Base-by-base conservation (phyloP, 2,113 vertebrate species). In the Acanthisitta chloris region DNA sequence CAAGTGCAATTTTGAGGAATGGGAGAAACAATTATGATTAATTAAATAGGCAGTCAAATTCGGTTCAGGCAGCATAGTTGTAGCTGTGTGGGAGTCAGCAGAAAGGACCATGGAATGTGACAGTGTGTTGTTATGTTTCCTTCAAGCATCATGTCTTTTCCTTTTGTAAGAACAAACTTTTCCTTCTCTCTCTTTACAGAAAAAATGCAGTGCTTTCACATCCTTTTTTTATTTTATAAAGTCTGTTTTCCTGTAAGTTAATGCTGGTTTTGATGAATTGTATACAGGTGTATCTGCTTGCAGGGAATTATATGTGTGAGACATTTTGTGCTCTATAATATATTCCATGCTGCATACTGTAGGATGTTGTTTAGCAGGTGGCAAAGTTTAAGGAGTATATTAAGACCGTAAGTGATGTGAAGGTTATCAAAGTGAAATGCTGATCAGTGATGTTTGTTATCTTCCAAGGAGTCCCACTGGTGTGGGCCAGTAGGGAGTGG, bases 41-140 rank as follows among this genome's bases (percentile, higher is more conserved):
- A 85, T 91, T 91, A 92, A 89, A 78, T 62, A 86, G 48, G 40
- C 66, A 65, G 17, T 83, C 90, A 95, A 95, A 92, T 73, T 71
- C 88, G 36, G 81, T 78, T 61, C 64, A 92, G 58, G 59, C 31
- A 86, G 17, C 78, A 55, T 21, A 67, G 46, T 14, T 88, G 24
- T 81, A 97, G 48, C 57, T 91, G 17, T 69, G 46, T 86, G 51
- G 54, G 42, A 94, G 45, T 72, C 66, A 73, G 55, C 40, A 66
- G 69, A 90, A 81, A 46, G 29, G 31, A 71, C 83, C 28, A 24
- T 81, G 81, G 74, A 93, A 92, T 64, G 67, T 51, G 26, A 10
- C 45, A 45, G 18, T 46, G 9, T 62, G 31, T 36, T 73, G 24
- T 19, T 45, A 7, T 16, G 34, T 49, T 15, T 90, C 61, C 54